These are phyloP conservation scores for Arizona elegans DNA, from an alignment of 2,113 vertebrate genomes.

Conservation along the genomic window DNA sequence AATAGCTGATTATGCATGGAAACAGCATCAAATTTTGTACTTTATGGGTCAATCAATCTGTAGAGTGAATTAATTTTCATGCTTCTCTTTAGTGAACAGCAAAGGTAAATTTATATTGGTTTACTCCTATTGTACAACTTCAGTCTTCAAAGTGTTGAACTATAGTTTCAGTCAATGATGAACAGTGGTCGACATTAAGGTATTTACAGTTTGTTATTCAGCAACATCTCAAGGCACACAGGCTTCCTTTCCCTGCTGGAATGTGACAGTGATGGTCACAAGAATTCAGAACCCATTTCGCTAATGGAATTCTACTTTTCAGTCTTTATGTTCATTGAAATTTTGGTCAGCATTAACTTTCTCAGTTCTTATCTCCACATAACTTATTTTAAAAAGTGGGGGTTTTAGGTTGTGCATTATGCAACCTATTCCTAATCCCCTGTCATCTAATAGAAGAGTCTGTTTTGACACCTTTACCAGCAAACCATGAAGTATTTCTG, in stretches of 20 bases:
- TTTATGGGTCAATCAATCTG: not conserved
- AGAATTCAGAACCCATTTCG: not conserved
- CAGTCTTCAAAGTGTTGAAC: not conserved
- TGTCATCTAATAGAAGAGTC: not conserved
- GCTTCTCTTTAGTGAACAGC: not conserved
- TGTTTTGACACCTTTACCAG: not conserved
- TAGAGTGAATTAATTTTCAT: not conserved
- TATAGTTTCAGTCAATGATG: not conserved
- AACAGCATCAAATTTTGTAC: not conserved
- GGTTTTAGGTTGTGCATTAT: not conserved
- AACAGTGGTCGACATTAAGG: not conserved
- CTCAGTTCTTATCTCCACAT: not conserved
- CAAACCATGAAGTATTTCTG: not conserved
- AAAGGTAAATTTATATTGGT: not conserved
- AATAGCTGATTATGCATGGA: not conserved
- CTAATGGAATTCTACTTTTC: not conserved
- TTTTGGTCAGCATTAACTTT: not conserved
- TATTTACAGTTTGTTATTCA: not conserved
- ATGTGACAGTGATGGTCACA: not conserved
- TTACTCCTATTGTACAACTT: not conserved
- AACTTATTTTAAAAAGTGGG: not conserved
- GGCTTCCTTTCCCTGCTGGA: not conserved
- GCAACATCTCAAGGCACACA: not conserved
- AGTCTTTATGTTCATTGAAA: not conserved
- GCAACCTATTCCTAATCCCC: not conserved